Evolutionary conservation across 2,888 invertebrate genomes (phyloP), one percentile per base, ranked within the genome.

Genomic region (Mesorhabditis spiculigera): DNA sequence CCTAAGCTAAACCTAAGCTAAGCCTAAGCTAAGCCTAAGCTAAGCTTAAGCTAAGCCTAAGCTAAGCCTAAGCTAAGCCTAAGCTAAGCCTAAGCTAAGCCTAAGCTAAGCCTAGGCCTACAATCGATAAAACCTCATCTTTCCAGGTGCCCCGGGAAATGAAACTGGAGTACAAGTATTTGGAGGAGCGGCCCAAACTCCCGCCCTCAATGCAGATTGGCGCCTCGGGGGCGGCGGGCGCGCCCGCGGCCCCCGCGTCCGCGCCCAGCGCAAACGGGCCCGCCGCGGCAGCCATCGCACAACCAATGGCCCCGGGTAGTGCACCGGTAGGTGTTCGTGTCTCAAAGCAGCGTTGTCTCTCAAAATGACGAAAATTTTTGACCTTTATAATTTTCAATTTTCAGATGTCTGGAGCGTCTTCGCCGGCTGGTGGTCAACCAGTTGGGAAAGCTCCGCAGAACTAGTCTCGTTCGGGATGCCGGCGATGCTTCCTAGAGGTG

Each of bases 161-260:
- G 90, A 93, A 94, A 89, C 90, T 98, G 89, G 97, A 98, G 89
- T 96, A 97, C 90, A 94, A 94, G 89, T 95, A 96, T 90, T 90
- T 98, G 88, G 97, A 98, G 90, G 95, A 93, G 77, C 91, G 93
- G 87, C 94, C 94, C 10, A 85, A 85, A 45, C 64, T 81, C 62
- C 80, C 80, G 42, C 58, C 72, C 16, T 50, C 72, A 45, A 65
- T 73, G 45, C 45, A 41, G 45, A n/a, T 28, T 41, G 44, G 16
- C 42, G 45, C n/a, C 16, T 41, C 44, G 5, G 66, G 66, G n/a
- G 63, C 45, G 43, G 50, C 70, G 8, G 67, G 8, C 8, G 44
- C 66, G 3, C 6, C 43, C 42, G 44, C 44, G 3, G 13, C 42
- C 16, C 16, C 44, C 13, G 66, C 66, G 8, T 13, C 43, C 3